These are phyloP conservation scores for Ectemnius continuus DNA, from an alignment of 2,888 invertebrate species.

Conservation along the genomic window DNA sequence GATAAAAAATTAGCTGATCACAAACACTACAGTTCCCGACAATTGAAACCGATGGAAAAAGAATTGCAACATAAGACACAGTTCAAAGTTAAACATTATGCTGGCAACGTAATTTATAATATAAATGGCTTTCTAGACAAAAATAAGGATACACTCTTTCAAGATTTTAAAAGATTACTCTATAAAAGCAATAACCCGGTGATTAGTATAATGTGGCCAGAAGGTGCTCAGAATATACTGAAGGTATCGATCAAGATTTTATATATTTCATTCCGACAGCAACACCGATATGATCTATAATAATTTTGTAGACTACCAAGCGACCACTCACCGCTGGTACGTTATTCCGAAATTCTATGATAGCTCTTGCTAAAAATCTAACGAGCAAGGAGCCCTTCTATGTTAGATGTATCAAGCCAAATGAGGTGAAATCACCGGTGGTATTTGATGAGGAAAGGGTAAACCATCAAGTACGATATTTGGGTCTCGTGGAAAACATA, in stretches of 20 bases:
- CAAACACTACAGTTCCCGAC: conserved; percentile 93
- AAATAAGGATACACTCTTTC: conserved; percentile 97
- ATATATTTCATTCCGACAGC: background rate
- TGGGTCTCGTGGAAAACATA: conserved; percentile 97
- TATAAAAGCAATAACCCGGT: conserved; percentile 89
- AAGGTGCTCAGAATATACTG: conserved; percentile 93
- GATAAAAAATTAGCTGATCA: conserved; percentile 91
- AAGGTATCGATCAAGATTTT: conserved; percentile 80
- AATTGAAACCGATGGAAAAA: conserved; percentile 90
- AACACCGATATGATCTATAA: conserved; percentile 13
- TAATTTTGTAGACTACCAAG: conserved; percentile 89
- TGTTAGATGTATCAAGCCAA: conserved; percentile 98
- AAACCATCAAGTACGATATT: conserved; percentile 88
- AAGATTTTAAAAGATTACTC: conserved; percentile 96
- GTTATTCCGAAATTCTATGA: conserved; percentile 96
- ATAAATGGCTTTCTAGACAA: conserved; percentile 96
- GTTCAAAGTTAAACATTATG: conserved; percentile 94
- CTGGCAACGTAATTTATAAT: conserved; percentile 96
- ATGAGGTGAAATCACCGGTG: conserved; percentile 93
- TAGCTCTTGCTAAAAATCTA: conserved; percentile 91
- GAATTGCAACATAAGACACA: conserved; percentile 87
- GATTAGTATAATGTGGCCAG: conserved; percentile 96
- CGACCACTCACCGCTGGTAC: conserved; percentile 96
- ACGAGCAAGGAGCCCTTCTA: conserved; percentile 97
- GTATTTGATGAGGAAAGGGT: conserved; percentile 91